Conservation (phyloP, 2,888 invertebrate species). For the Noctua pronuba region DNA sequence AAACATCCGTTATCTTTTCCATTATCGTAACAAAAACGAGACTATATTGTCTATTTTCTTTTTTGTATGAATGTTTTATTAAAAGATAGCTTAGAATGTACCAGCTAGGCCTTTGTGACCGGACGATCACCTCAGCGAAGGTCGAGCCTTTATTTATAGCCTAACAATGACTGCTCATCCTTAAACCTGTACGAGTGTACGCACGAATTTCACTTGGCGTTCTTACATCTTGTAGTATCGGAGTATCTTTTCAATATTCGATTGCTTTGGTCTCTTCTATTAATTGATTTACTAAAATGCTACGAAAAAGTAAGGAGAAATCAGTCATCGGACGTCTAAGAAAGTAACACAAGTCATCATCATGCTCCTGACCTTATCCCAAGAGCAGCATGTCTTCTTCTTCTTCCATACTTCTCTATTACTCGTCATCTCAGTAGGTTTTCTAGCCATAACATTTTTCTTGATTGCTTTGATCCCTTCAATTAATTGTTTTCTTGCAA, state of each 20-base stretch:
- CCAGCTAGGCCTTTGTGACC: conserved; percentile 72
- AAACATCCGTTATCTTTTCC: conserved; percentile 31
- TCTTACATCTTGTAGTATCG: conserved; percentile 3
- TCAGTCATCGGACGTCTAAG: background rate
- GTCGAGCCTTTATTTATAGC: conserved; percentile 71
- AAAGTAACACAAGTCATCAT: background rate
- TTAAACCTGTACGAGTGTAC: conserved; percentile 64
- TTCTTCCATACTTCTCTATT: background rate
- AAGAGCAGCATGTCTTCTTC: background rate
- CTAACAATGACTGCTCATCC: conserved; percentile 66
- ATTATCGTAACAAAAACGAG: conserved; percentile 31
- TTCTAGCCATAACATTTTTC: background rate
- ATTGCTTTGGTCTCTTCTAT: background rate
- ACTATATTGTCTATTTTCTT: conserved; percentile 34
- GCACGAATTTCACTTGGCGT: conserved; percentile 44
- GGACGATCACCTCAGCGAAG: conserved; percentile 80
- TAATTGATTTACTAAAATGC: background rate
- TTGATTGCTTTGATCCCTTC: background rate
- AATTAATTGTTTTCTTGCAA: background rate
- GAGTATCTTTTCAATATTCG: background rate
- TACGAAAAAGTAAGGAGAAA: background rate
- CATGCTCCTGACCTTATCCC: background rate
- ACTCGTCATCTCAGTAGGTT: background rate
- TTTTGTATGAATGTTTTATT: conserved; percentile 58
- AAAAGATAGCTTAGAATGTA: conserved; percentile 62